Percentiles rank a stretch among this genome's conserved stretches.
phyloP scores from a whole-genome alignment of 2,888 invertebrate genomes.

The Agonopterix alstromeriana region DNA sequence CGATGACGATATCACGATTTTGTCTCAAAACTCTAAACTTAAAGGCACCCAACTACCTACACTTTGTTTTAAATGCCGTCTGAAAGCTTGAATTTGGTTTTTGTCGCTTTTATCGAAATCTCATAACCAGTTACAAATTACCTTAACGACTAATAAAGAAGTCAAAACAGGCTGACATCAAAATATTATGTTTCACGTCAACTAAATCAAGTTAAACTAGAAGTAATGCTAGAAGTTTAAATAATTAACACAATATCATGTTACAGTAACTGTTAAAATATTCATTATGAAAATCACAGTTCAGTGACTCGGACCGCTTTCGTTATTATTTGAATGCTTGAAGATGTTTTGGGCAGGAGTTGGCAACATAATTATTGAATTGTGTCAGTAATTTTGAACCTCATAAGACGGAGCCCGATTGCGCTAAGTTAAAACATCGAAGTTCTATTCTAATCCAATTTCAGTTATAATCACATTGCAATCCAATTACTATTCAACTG shows the following conservation, averaged over 20 bases:
- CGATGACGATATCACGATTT: no score
- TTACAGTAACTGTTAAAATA: slow-evolving; percentile 11
- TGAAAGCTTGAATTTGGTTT: no score
- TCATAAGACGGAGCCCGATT: no score
- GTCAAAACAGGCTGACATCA: not conserved
- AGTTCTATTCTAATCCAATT: no score
- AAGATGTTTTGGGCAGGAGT: slow-evolving; percentile 6
- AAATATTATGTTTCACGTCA: no score
- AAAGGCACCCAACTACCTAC: no score
- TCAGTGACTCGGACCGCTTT: slow-evolving; percentile 21
- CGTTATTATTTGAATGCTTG: slow-evolving; percentile 6
- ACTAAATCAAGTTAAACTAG: slow-evolving; percentile 2
- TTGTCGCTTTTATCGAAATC: no score
- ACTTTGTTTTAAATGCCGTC: no score
- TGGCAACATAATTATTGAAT: slow-evolving; percentile 5
- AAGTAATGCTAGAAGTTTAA: slow-evolving; percentile 1
- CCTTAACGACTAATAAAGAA: not conserved
- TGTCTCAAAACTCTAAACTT: no score
- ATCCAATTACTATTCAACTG: no score
- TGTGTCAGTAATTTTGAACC: not conserved
- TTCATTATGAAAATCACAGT: slow-evolving; percentile 24
- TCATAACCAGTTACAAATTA: not conserved
- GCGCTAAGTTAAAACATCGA: no score
- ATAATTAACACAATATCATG: slow-evolving; percentile 7
- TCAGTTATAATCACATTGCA: no score